Base-by-base conservation (phyloP, 2,888 invertebrate species). In the Geophilus truncorum region DNA sequence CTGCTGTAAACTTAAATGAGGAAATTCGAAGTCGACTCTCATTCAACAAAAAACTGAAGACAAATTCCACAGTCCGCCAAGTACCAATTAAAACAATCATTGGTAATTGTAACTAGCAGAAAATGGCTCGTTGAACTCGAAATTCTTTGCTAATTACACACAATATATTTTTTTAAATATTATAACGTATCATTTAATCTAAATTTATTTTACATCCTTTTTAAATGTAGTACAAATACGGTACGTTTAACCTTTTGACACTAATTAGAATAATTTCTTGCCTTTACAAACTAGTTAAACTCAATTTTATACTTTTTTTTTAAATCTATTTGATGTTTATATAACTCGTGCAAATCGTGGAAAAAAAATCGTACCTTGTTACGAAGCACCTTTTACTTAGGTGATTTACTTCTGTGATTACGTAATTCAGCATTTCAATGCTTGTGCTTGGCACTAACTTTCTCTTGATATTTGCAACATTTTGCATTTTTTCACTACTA, bases 1-100 rank as follows among this genome's bases (percentile, higher is more conserved):
- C 70, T 51, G 18, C 18, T 25, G 1, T 70, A 10, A n/a, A 28
- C 70, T 45, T 45, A 45, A 4, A 45, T 45, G 45, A 45, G 45
- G 18, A 45, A 45, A 45, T 45, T 45, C n/a, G n/a, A n/a, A n/a
- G 32, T 32, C 18, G 7, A 45, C 5, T 4, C 18, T 18, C 45
- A 45, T 45, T 45, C 45, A 9, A 45, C 45, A 45, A 10, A 70
- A 23, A 70, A 70, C n/a, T n/a, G 28, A 70, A 70, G 70, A 3
- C 18, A 18, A 70, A 70, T 70, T 70, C 70, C 70, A 70, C n/a
- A 51, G 51, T 7, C 51, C n/a, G 18, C 2, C 10, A 45, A 70
- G 28, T 70, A n/a, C 70, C 70, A 70, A 70, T 70, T 70, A 70
- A 70, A 70, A 70, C 28, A 10, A 70, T 70, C 57, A 62, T 70